phyloP scores from a whole-genome alignment of 2,113 vertebrate species.

The Cyphotilapia sp. region DNA sequence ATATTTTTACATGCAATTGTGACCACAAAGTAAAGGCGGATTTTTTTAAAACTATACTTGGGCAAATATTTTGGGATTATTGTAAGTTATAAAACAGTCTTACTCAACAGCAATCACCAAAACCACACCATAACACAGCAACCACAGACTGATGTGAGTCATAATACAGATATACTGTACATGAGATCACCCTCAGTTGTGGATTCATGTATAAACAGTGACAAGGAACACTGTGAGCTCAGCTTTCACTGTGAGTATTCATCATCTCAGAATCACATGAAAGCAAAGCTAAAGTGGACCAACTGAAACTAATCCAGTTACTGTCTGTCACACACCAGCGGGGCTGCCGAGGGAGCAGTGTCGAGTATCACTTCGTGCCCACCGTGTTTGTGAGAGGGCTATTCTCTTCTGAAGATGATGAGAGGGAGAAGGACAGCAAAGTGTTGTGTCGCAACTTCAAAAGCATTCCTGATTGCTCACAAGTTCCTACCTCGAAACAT shows the following conservation, averaged over 20 bases:
- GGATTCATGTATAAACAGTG: neutral
- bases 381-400: neutral
- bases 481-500: slow-evolving; percentile 25
- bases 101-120: neutral
- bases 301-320: slow-evolving; percentile 35
- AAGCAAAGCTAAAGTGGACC: neutral
- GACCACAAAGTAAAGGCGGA: neutral
- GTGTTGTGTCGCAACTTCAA: slow-evolving; percentile 58
- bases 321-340: neutral
- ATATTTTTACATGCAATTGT: neutral
- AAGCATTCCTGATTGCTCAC: slow-evolving; percentile 65
- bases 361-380: slow-evolving; percentile 3
- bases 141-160: neutral
- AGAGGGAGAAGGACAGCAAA: slow-evolving; percentile 13
- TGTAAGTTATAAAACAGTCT: neutral
- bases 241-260: slow-evolving; percentile 20
- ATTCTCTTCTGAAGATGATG: slow-evolving; percentile 21
- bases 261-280: slow-evolving; percentile 3
- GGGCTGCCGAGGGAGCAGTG: neutral
- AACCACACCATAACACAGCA: neutral
- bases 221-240: neutral
- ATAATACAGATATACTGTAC: neutral
- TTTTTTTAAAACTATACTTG: neutral
- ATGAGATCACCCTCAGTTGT: neutral
- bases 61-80: neutral